Percentiles rank a stretch among this genome's conserved stretches.
Conservation (phyloP, 2,888 invertebrate species). For the Halictus quadricinctus region DNA sequence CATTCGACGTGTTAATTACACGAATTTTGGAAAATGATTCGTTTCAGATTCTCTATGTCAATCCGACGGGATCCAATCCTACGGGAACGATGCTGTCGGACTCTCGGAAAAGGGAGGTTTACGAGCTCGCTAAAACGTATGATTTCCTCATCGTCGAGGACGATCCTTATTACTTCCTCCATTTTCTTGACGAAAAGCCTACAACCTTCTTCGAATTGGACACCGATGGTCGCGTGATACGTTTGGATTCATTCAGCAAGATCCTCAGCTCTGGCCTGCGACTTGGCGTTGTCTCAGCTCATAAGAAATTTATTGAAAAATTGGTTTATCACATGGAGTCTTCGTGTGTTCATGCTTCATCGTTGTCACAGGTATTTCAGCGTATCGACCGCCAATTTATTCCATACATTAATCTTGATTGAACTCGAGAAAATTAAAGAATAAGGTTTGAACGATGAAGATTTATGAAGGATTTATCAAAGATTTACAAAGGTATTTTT, state of each 20-base stretch:
- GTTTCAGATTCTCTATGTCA: slow-evolving; percentile 86
- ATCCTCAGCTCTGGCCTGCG: slow-evolving; percentile 88
- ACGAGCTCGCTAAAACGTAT: slow-evolving; percentile 88
- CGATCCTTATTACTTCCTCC: slow-evolving; percentile 91
- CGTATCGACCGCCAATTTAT: not conserved
- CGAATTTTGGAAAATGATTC: not conserved
- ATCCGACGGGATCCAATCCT: slow-evolving; percentile 91
- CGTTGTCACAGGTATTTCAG: slow-evolving; percentile 85
- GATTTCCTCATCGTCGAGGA: slow-evolving; percentile 91
- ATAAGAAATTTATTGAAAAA: slow-evolving; percentile 85
- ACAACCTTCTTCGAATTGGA: slow-evolving; percentile 89
- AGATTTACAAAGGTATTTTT: not conserved
- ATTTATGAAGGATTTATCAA: too few species aligned
- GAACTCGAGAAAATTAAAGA: not conserved
- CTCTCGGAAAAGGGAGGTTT: slow-evolving; percentile 86
- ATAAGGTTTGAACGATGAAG: too few species aligned
- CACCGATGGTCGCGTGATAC: slow-evolving; percentile 88
- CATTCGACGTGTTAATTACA: not conserved
- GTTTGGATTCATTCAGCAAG: slow-evolving; percentile 91
- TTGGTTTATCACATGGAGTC: slow-evolving; percentile 88
- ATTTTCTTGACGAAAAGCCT: slow-evolving; percentile 86
- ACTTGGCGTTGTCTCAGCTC: slow-evolving; percentile 89
- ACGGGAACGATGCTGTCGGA: slow-evolving; percentile 87
- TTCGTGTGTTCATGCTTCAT: slow-evolving; percentile 85
- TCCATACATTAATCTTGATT: not conserved